phyloP scores from a whole-genome alignment of 53 echinoderm and acorn worm genomes.

The Henricia sp. region DNA sequence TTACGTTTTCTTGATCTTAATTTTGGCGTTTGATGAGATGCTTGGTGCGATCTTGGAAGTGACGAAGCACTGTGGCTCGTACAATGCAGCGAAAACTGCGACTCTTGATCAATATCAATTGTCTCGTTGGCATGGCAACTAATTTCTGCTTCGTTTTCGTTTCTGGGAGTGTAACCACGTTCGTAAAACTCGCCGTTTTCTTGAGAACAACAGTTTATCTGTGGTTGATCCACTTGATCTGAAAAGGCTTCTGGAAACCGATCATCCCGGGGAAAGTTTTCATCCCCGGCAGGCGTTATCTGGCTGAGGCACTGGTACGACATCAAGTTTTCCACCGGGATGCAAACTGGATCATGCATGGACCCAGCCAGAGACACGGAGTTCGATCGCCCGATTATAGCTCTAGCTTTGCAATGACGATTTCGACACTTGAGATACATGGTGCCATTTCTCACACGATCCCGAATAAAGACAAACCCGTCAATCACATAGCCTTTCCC shows the following conservation, averaged over 20 bases:
- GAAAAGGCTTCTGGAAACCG: neutral
- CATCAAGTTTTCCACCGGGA: neutral
- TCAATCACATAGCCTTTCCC: conserved; percentile 43
- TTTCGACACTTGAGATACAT: conserved; percentile 55
- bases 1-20: neutral
- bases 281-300: conserved; percentile 6
- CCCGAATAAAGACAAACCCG: conserved; percentile 38
- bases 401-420: conserved; percentile 37
- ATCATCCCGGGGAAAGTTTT: neutral
- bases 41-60: neutral
- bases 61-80: too few relatives aligned
- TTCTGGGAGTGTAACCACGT: neutral
- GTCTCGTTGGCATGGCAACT: neutral
- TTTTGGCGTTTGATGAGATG: neutral
- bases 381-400: conserved; percentile 47
- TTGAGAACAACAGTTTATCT: neutral
- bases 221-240: neutral
- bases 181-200: neutral
- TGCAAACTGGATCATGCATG: conserved; percentile 8
- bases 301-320: conserved; percentile 1
- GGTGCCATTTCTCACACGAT: conserved; percentile 32
- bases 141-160: neutral
- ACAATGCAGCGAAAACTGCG: too few relatives aligned
- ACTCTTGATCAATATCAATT: neutral
- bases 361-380: conserved; percentile 42